Base-by-base conservation (phyloP, 2,113 vertebrate species). In the Mesocricetus auratus region DNA sequence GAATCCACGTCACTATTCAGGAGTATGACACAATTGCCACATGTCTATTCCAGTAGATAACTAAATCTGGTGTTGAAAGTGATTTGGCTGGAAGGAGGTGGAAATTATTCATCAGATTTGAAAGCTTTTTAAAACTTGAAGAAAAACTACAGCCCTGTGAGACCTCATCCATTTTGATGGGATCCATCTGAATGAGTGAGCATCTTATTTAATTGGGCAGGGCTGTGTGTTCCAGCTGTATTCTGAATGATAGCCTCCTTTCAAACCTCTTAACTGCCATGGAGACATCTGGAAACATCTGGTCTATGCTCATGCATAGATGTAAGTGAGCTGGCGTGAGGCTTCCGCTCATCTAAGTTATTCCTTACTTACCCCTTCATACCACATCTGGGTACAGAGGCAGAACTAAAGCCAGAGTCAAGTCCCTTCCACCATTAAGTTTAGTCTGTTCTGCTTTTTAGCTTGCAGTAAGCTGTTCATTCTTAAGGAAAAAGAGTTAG, bases 271-370 rank as follows among this genome's bases (percentile, higher is more conserved):
- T 95, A 97, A 98, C 98, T 98, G 98, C 97, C 97, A 95, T 98
- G 98, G 97, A 98, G 95, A 98, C 98, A 98, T 98, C 98, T 98
- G 98, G 97, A 98, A 95, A 98, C 98, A 98, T 98, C 98, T 99
- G 98, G 97, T 97, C 95, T 89, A 87, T 0, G 95, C 92, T 96
- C 92, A 75, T 97, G 97, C 97, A 95, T 96, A 97, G 73, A 97
- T 96, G 98, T 97, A 97, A 98, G 97, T 98, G 97, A 98, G 89
- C 98, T 98, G 98, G 98, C 90, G 95, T 93, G 98, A 93, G 97
- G 97, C 98, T 98, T 98, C 95, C 93, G 95, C 97, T 91, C 96
- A 79, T 97, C 94, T 94, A 96, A 94, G 89, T 95, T 96, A 96
- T 98, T 92, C 92, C 96, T 98, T 97, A 97, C 97, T 98, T 97